Conservation (phyloP, 2,113 vertebrate species). For the Phalacrocorax carbo region DNA sequence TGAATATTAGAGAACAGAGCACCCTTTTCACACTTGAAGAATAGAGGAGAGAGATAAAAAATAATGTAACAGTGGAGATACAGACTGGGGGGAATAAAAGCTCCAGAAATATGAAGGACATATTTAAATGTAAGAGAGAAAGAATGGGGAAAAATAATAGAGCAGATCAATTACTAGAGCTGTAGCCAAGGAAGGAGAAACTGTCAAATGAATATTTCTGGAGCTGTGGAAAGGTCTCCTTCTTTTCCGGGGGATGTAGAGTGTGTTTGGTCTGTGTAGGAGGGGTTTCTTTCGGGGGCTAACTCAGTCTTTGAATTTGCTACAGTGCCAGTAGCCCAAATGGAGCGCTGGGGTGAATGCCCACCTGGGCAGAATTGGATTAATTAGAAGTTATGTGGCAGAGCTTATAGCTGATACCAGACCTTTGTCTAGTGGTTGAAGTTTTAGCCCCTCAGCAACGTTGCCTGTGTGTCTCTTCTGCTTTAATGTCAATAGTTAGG, state of each 20-base stretch:
- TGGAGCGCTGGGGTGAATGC: neutral
- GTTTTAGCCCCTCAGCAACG: neutral
- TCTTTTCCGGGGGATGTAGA: neutral
- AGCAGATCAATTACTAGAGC: slow-evolving; percentile 63
- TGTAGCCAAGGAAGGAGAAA: slow-evolving; percentile 24
- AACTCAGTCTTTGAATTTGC: neutral
- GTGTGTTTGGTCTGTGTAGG: neutral
- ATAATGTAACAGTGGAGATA: slow-evolving; percentile 21
- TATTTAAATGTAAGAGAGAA: slow-evolving; percentile 63
- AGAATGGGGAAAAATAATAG: slow-evolving; percentile 63
- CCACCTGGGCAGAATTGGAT: neutral
- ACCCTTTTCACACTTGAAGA: slow-evolving; percentile 70
- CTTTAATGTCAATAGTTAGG: neutral
- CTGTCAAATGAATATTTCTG: slow-evolving; percentile 47
- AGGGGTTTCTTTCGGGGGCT: neutral
- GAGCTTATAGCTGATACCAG: neutral
- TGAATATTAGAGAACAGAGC: slow-evolving; percentile 38
- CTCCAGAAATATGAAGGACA: slow-evolving; percentile 61
- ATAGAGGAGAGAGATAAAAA: slow-evolving; percentile 56
- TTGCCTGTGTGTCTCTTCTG: neutral
- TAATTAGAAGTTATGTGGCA: neutral
- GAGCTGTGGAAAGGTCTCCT: slow-evolving; percentile 5
- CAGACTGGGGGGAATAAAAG: neutral
- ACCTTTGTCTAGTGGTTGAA: neutral
- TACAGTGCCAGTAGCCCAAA: neutral